Evolutionary conservation across 2,888 invertebrate genomes (phyloP), one percentile per base, ranked within the genome.

Genomic region (Cephalotes varians): DNA sequence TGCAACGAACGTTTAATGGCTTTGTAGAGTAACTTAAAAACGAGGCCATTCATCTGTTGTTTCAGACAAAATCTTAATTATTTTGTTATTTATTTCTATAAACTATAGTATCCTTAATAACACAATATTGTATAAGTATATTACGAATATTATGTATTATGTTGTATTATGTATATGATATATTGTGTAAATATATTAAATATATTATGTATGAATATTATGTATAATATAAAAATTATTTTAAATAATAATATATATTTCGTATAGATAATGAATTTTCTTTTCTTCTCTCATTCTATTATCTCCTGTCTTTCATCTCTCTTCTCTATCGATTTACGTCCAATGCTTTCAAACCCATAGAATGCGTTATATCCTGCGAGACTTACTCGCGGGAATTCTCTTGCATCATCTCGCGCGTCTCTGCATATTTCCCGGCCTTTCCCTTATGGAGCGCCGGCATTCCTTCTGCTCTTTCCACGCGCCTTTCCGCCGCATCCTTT

Each of bases 391-490:
- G 54, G 44, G 54, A 69, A 79, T 79, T 56, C 56, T 79, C 71
- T 58, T 77, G 56, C 77, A 31, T 54, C 71, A 77, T 69, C 56
- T 69, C 34, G 18, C 56, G 34, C 40, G 18, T 28, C 64, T 28
- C 56, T 44, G 77, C 77, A 79, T 79, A 69, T 79, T 69, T 79
- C 28, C 67, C 40, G 28, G 21, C 28, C 51, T 76, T 65, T 65
- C 6, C 54, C 28, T 44, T 56, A 21, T 28, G 37, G 49, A 51
- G 54, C 40, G 1, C n/a, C 21, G 31, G 31, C 44, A 44, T 40
- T 77, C 77, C 34, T 69, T 77, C 77, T 69, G 56, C 77, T 77
- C 69, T 77, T 69, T 67, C 69, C 67, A 37, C 10, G 28, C 76
- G 40, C 40, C 51, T 37, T 76, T 21, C 47, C 56, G 34, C 37